phyloP scores from a whole-genome alignment of 2,113 vertebrate genomes.

The Clarias magur region DNA sequence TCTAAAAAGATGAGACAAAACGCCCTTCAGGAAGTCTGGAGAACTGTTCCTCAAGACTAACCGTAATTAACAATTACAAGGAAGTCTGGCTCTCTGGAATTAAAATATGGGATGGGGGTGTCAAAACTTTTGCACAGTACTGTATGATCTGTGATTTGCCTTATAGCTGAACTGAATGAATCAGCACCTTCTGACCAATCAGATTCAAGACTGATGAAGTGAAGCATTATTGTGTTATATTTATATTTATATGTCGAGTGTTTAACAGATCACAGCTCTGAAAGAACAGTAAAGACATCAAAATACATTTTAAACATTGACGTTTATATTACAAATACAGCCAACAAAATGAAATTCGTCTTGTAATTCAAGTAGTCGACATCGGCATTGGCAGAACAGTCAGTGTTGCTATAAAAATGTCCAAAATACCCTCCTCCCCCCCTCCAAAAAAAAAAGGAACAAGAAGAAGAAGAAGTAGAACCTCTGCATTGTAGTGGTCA shows the following conservation, averaged over 20 bases:
- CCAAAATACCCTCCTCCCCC: too few species aligned
- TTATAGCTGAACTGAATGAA: background rate
- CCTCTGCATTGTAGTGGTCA: background rate
- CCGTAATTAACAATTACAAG: too few species aligned
- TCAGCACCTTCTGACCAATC: background rate
- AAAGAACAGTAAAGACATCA: background rate
- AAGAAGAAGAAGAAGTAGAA: background rate
- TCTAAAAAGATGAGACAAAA: too few species aligned
- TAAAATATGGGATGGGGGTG: too few species aligned
- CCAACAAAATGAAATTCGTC: background rate
- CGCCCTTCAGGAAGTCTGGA: too few species aligned
- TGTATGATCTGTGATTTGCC: background rate
- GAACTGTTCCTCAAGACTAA: too few species aligned
- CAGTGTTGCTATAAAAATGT: background rate
- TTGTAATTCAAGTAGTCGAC: background rate
- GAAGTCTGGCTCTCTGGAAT: too few species aligned
- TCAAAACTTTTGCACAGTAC: too few species aligned
- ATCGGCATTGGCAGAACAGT: background rate
- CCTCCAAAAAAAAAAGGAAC: background rate
- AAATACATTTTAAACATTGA: background rate
- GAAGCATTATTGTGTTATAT: too few species aligned
- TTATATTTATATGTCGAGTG: too few species aligned
- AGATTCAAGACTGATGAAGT: background rate
- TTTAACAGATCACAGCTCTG: too few species aligned
- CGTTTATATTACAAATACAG: background rate